Conservation (phyloP, 2,888 invertebrate species). For the Amphipyra berbera region DNA sequence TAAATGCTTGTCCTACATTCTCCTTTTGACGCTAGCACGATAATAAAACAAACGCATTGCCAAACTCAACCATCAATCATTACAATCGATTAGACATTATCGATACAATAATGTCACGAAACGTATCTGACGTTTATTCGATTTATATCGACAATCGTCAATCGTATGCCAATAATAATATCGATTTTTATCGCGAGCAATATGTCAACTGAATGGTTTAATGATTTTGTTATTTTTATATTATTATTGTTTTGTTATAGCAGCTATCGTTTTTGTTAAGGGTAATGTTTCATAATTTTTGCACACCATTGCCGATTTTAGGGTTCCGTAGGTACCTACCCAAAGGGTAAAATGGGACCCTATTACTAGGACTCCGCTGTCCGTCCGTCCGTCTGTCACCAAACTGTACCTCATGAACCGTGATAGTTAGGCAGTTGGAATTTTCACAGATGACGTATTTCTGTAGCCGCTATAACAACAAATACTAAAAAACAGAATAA, state of each 20-base stretch:
- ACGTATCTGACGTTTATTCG: constrained; percentile 47
- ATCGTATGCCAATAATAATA: constrained; percentile 51
- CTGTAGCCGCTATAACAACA: too few relatives aligned
- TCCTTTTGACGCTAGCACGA: constrained; percentile 21
- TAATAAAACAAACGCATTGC: constrained; percentile 42
- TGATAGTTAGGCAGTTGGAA: too few relatives aligned
- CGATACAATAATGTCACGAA: constrained; percentile 47
- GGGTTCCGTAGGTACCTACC: too few relatives aligned
- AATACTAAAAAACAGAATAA: too few relatives aligned
- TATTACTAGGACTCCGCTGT: too few relatives aligned
- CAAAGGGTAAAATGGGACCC: too few relatives aligned
- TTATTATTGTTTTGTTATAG: constrained; percentile 5
- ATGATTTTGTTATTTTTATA: constrained; percentile 18
- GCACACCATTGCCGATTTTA: neutral
- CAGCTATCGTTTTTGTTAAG: neutral
- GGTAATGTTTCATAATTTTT: neutral
- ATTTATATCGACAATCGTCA: constrained; percentile 57
- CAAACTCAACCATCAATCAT: constrained; percentile 51
- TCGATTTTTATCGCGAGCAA: constrained; percentile 54
- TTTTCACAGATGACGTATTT: too few relatives aligned
- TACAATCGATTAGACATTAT: constrained; percentile 45
- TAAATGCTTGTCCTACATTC: constrained; percentile 19
- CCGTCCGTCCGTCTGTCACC: too few relatives aligned
- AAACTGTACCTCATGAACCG: too few relatives aligned
- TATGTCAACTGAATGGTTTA: constrained; percentile 34